A percentile compares a stretch with the other conserved stretches of the same genome.
Conservation (phyloP, 2,888 invertebrate species). For the Invenusta paracnida region DNA sequence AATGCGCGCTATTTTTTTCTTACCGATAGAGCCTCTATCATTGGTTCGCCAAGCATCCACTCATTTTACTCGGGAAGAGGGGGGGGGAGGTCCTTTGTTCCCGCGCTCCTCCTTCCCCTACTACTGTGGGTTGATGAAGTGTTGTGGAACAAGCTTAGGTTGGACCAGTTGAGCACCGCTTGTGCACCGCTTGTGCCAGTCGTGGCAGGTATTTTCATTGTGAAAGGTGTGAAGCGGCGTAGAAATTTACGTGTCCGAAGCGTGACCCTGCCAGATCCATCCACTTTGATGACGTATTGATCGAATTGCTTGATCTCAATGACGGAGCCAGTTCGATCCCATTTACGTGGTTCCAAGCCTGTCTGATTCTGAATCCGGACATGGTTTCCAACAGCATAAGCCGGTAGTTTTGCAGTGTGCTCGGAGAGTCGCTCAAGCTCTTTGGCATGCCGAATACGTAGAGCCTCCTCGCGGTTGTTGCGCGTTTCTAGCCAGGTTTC, state of each 20-base stretch:
- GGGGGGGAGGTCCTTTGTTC: too few species aligned
- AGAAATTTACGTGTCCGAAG: slow-evolving; percentile 9
- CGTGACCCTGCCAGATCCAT: slow-evolving; percentile 8
- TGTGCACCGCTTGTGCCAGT: not conserved
- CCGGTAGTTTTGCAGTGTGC: not conserved
- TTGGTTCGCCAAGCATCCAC: too few species aligned
- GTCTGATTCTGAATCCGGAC: slow-evolving; percentile 36
- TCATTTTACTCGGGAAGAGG: too few species aligned
- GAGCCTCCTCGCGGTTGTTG: slow-evolving; percentile 24
- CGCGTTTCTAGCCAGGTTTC: slow-evolving; percentile 1
- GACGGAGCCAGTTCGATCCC: slow-evolving; percentile 28
- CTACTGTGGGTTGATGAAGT: too few species aligned
- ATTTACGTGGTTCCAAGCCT: slow-evolving; percentile 12
- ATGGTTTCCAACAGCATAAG: slow-evolving; percentile 7
- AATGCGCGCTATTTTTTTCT: too few species aligned
- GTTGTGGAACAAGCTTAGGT: too few species aligned
- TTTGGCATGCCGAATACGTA: not conserved
- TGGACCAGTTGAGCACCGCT: too few species aligned
- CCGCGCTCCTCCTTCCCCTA: too few species aligned
- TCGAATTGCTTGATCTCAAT: slow-evolving; percentile 33
- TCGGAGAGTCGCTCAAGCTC: slow-evolving; percentile 20
- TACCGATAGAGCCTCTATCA: too few species aligned
- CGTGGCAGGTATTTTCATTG: not conserved
- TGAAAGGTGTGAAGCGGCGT: not conserved
- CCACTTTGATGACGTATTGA: slow-evolving; percentile 21